Evolutionary conservation across 2,797 vertebrate species (phyloP), one percentile per base, ranked within the genome.

Genomic region (Anisognathus igniventris): DNA sequence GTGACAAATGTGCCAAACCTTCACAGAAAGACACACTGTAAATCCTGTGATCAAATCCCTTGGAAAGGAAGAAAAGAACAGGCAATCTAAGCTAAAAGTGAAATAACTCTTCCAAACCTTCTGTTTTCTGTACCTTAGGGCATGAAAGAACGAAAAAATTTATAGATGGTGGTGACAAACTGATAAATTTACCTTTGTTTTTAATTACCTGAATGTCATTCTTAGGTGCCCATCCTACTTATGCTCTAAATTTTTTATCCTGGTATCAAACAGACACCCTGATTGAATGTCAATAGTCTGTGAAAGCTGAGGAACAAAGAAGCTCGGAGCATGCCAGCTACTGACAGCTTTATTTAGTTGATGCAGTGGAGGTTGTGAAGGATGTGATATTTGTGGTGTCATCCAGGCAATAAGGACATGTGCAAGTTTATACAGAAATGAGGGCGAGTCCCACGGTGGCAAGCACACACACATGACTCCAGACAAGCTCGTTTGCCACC

Each of bases 381-480:
- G 42, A 50, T 57, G 39, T 30, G 60, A 53, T 23, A 4, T 39
- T 57, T 79, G 39, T 33, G 51, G 47, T 67, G 25, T 39, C 51
- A 50, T 42, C 17, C 22, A 54, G 37, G 10, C 33, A 42, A 14
- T 3, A 0, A 2, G 40, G 10, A 58, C 37, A 8, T 9, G 6
- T 7, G n/a, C 51, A 77, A 24, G 20, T 30, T 54, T n/a, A 45
- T 24, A 12, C 18, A 30, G 51, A 65, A 42, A 47, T 0, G 3
- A 76, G 39, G n/a, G 12, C 23, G 22, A 57, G 21, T n/a, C 30
- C 40, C 22, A 19, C 0, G 1, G 27, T 11, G 39, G 3, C 25
- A 33, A 10, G 8, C 10, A 53, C 31, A 40, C 14, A 10, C 6
- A 42, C 18, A 27, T 0, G 2, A 7, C 31, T 17, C 17, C 45